These are phyloP conservation scores for Panagrolaimus sp. DNA, from an alignment of 1,140 invertebrate genomes.

Conservation along the genomic window DNA sequence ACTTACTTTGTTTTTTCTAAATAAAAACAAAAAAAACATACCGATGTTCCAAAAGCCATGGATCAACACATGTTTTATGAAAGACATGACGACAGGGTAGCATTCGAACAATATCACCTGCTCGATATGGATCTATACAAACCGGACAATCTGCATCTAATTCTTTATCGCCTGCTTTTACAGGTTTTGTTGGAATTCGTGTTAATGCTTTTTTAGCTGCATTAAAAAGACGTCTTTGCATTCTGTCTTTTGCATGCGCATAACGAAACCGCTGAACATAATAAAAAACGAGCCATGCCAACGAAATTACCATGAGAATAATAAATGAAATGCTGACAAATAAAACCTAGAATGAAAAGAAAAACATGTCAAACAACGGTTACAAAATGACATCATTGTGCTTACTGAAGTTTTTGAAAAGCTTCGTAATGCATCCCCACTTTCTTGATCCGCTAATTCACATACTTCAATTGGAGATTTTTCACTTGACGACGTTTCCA, in stretches of 20 bases:
- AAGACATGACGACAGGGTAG: slow-evolving; percentile 86
- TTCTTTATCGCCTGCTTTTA: slow-evolving; percentile 76
- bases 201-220: slow-evolving; percentile 82
- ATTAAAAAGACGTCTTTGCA: slow-evolving; percentile 74
- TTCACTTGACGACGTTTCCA: too few species aligned
- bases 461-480: neutral
- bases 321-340: slow-evolving; percentile 91
- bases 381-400: neutral
- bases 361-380: neutral
- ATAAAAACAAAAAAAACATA: too few species aligned
- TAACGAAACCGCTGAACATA: slow-evolving; percentile 76
- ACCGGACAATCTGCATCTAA: slow-evolving; percentile 78
- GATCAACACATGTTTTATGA: slow-evolving; percentile 86
- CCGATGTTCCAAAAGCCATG: slow-evolving; percentile 84
- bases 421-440: slow-evolving; percentile 41
- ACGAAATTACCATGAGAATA: slow-evolving; percentile 82
- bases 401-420: slow-evolving; percentile 56
- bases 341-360: slow-evolving; percentile 64
- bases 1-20: too few species aligned
- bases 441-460: neutral
- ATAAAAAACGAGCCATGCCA: slow-evolving; percentile 88
- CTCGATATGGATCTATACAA: slow-evolving; percentile 81
- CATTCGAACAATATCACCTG: slow-evolving; percentile 73
- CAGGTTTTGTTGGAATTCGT: slow-evolving; percentile 77
- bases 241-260: slow-evolving; percentile 76